Base-by-base conservation (phyloP, 2,797 vertebrate species). In the Glyptemys insculpta region DNA sequence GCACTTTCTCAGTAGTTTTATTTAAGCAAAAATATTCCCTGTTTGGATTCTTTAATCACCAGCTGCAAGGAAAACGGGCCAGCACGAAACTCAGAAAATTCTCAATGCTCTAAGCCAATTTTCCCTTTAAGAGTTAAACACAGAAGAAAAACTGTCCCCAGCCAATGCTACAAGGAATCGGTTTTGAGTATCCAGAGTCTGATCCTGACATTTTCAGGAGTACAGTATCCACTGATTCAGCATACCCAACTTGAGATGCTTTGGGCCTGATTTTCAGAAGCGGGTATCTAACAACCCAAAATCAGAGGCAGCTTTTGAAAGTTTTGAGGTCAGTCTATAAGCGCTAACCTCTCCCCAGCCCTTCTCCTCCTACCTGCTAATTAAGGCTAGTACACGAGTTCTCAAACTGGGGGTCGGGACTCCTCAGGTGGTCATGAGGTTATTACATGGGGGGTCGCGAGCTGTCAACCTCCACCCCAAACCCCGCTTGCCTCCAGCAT, bases 11-110 rank as follows among this genome's bases (percentile, higher is more conserved):
- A 41, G 85, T 92, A 95, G 89, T 31, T 86, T 82, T 80, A 65
- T 72, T 76, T 93, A 88, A 93, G 91, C 90, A 95, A 93, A 72
- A 95, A 96, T 14, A 85, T 37, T 79, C 80, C 62, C 84, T 50
- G 76, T 93, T 0, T 87, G 80, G 53, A 93, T 74, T 31, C 91
- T 72, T 92, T 72, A 82, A 79, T 76, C 85, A 88, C 37, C 87
- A 91, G 95, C 89, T 94, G 91, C 89, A 85, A 54, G 56, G 85
- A 53, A 93, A 91, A 96, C 49, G 87, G 76, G 90, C 21, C 0
- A 0, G 88, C 79, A 89, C 11, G 50, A 76, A 94, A 76, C 90
- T 83, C 44, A 57, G 62, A 11, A 83, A 86, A n/a, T 86, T 81
- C 82, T 89, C 85, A 91, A 85, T 41, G 31, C 81, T 65, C 8